Base-by-base conservation (phyloP, 2,797 vertebrate genomes). In the Aselliscus stoliczkanus region DNA sequence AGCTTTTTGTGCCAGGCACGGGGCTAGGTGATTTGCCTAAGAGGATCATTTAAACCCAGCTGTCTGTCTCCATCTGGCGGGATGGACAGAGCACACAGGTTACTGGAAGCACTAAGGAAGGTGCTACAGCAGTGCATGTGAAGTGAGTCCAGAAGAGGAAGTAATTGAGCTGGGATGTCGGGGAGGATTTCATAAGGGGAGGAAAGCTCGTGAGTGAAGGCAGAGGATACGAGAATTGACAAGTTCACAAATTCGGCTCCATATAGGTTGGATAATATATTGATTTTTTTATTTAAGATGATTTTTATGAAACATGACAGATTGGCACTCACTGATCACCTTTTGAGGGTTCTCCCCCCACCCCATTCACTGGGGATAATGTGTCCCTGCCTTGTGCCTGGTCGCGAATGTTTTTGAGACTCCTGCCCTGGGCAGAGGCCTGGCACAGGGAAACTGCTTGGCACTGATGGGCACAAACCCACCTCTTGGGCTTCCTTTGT, bases 41-140 rank as follows among this genome's bases (percentile, higher is more conserved):
- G 44, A 70, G 37, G 47, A 42, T 21, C 86, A 21, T 11, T 37
- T 25, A 79, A 37, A 42, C 21, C 67, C 84, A 25, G 47, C 14
- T 14, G 14, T 50, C 13, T 50, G 47, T 14, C 47, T 31, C 42
- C 31, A 13, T 34, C 0, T 25, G 15, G 17, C 17, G 79, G 50
- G 25, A 15, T 12, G 42, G 17, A 21, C 37, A 23, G n/a, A 7
- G 20, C 8, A 2, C 29, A 4, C 14, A 11, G 42, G 52, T n/a
- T 75, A 9, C 0, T 7, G 47, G 54, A 15, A 21, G 9, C 69
- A 1, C 4, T 2, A 34, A 17, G 7, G 1, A 8, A 20, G 1
- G 23, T 17, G 18, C 37, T 21, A 14, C 72, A 1, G 3, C 47
- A 31, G 25, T 8, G 21, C 27, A 0, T 8, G 0, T 6, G 75